Evolutionary conservation across 2,113 vertebrate species (phyloP).

Genomic region (Eurystomus gularis): DNA sequence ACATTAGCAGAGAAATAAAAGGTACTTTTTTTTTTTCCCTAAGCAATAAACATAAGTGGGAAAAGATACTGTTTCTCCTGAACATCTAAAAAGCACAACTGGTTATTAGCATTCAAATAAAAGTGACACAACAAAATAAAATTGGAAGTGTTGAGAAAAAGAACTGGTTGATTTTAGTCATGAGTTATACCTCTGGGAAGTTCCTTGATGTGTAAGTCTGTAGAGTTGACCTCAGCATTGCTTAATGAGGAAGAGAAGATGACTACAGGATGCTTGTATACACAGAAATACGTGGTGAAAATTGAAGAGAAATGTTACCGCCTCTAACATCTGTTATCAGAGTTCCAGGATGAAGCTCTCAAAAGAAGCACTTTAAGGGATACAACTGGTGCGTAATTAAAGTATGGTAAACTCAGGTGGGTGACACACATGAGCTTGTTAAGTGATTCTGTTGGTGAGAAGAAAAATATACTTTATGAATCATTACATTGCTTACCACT

Average conservation of each 20-base stretch:
- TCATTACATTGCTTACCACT: slow-evolving; percentile 3
- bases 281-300: background rate
- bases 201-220: background rate
- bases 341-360: background rate
- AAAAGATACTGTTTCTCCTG: background rate
- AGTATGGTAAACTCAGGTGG: background rate
- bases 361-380: background rate
- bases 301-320: background rate
- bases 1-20: background rate
- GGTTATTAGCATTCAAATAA: background rate
- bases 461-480: slow-evolving; percentile 41
- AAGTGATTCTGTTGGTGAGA: background rate
- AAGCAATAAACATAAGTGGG: background rate
- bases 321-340: background rate
- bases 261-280: background rate
- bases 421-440: background rate
- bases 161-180: background rate
- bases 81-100: background rate
- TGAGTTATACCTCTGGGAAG: background rate
- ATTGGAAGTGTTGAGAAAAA: background rate
- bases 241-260: background rate
- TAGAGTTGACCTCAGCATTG: background rate
- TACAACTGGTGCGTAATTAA: background rate
- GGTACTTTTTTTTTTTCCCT: background rate
- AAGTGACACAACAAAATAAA: background rate